Conservation (phyloP, 2,113 vertebrate genomes). For the Eolophus roseicapilla region DNA sequence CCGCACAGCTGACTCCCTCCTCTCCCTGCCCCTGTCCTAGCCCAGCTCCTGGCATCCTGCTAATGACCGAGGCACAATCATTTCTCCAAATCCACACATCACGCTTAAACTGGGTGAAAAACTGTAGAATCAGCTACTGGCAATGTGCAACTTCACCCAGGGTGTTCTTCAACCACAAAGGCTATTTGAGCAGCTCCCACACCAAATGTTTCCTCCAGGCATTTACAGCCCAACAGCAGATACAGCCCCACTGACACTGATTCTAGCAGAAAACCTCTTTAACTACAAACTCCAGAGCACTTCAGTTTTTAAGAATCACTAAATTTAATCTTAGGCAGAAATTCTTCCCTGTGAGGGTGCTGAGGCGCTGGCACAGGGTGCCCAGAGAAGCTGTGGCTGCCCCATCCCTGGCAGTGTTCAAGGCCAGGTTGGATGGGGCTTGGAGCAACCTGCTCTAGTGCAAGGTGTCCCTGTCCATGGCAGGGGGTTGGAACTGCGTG, state of each 20-base stretch:
- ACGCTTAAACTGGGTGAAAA: not conserved
- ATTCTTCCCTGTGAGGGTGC: not conserved
- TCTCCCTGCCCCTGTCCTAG: accelerated
- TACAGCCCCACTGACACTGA: not conserved
- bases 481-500: no score
- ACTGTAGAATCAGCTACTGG: not conserved
- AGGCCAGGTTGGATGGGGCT: no score
- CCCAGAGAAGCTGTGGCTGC: not conserved
- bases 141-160: not conserved
- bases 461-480: no score
- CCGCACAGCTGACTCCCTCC: no score
- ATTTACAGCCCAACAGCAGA: not conserved
- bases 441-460: no score
- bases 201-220: not conserved
- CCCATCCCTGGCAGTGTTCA: not conserved
- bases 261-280: not conserved
- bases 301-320: not conserved
- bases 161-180: not conserved
- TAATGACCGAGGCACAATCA: not conserved
- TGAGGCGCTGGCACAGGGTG: not conserved
- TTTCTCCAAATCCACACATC: not conserved
- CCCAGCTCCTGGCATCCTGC: not conserved
- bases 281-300: not conserved
- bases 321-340: not conserved
- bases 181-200: not conserved